These are phyloP conservation scores for Trissolcus basalis DNA, from an alignment of 1,140 invertebrate species.

Conservation along the genomic window DNA sequence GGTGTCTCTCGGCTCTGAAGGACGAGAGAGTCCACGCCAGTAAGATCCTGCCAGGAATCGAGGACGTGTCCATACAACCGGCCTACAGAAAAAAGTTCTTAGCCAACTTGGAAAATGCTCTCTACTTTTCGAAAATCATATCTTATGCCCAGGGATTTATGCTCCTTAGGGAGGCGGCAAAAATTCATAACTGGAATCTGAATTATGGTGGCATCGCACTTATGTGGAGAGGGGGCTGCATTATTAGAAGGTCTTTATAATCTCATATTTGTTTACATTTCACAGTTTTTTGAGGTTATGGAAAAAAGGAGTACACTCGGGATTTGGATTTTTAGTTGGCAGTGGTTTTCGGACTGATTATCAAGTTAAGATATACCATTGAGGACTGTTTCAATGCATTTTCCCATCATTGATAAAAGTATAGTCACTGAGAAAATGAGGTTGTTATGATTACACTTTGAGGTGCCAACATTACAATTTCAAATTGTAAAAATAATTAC, in stretches of 20 bases:
- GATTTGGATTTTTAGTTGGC: too few species aligned
- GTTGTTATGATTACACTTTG: too few species aligned
- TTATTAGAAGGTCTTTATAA: constrained; percentile 87
- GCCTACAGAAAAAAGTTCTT: constrained; percentile 90
- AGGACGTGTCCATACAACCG: constrained; percentile 72
- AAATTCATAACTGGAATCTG: constrained; percentile 93
- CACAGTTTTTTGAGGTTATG: too few species aligned
- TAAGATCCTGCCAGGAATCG: constrained; percentile 84
- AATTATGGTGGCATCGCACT: constrained; percentile 99
- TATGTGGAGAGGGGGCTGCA: constrained; percentile 99
- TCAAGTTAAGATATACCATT: too few species aligned
- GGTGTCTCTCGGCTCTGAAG: constrained; percentile 94
- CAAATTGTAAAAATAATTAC: too few species aligned
- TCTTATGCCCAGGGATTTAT: constrained; percentile 99
- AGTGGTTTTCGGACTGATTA: too few species aligned
- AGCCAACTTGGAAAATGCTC: constrained; percentile 84
- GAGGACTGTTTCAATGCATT: too few species aligned
- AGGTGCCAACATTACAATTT: too few species aligned
- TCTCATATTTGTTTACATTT: too few species aligned
- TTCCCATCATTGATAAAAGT: too few species aligned
- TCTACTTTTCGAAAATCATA: constrained; percentile 99
- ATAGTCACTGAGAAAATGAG: too few species aligned
- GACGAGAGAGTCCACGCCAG: constrained; percentile 86
- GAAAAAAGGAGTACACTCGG: too few species aligned
- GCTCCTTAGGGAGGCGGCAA: constrained; percentile 95